A percentile compares a stretch with the other conserved stretches of the same genome.
These are phyloP conservation scores for Fregata magnificens DNA, from an alignment of 2,113 vertebrate species.

Conservation along the genomic window DNA sequence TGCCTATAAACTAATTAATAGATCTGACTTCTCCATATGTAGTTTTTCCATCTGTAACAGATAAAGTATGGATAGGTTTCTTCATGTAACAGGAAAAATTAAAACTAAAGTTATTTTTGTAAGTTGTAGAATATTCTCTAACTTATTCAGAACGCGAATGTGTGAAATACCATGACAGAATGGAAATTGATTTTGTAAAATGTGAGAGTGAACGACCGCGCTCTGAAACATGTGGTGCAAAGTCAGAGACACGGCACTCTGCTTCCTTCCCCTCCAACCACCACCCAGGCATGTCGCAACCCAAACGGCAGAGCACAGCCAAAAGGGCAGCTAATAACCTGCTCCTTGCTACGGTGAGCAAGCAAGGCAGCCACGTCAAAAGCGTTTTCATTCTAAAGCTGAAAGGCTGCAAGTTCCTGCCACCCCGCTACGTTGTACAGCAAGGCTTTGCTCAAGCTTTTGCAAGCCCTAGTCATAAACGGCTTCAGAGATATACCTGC, in stretches of 20 bases:
- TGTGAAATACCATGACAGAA: constrained; percentile 80
- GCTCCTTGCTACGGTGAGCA: background rate
- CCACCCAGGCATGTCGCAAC: background rate
- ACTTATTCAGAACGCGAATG: constrained; percentile 74
- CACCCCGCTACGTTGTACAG: accelerated
- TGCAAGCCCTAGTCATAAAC: background rate
- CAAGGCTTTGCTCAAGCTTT: background rate
- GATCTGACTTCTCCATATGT: constrained; percentile 62
- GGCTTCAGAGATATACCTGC: background rate
- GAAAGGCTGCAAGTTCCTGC: background rate
- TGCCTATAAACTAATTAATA: constrained; percentile 69
- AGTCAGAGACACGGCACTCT: constrained; percentile 32
- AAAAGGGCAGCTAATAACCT: background rate
- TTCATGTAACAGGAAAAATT: constrained; percentile 73
- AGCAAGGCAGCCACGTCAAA: background rate
- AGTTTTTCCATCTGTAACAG: constrained; percentile 74
- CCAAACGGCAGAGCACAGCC: background rate
- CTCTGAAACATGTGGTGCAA: constrained; percentile 72
- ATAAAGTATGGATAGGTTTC: constrained; percentile 70
- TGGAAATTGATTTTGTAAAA: constrained; percentile 81
- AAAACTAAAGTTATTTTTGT: constrained; percentile 76
- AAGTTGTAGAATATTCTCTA: constrained; percentile 74
- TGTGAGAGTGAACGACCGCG: constrained; percentile 65
- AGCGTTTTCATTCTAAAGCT: background rate
- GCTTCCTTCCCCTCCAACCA: constrained; percentile 34